Base-by-base conservation (phyloP, 37 sponge, comb jelly and placozoan species). In the Beroe forskalii region DNA sequence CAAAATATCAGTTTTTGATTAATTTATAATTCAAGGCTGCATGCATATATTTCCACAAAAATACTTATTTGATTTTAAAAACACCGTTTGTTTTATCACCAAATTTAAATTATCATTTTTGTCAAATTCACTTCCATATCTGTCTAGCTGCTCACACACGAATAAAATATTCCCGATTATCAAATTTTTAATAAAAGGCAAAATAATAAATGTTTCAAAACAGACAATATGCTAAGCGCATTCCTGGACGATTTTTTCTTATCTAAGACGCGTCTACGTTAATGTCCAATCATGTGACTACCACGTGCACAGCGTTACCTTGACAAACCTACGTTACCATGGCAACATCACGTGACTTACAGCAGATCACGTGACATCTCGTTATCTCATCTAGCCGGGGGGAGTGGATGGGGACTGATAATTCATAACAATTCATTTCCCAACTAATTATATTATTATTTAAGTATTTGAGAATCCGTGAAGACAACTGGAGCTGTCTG, bases 341-440 rank as follows among this genome's bases (percentile, higher is more conserved):
- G 55, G 12, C 55, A 27, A 69, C 38, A 32, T 36, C 72, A 36
- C 38, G 17, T 69, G 72, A 36, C 8, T 32, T 69, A 20, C 20
- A 63, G 23, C 38, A 2, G 37, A 36, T 12, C 72, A 69, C 72
- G 72, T 69, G 72, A 36, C 38, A 33, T 69, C 32, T 69, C 14
- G 37, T 69, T 69, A 69, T 69, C 72, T 32, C 33, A 12, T 35
- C 4, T 69, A 3, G 72, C 39, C 19, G 72, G 66, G 31, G 66
- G 25, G 25, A 37, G 72, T 32, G 72, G 72, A 36, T 37, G 9
- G 38, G 32, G 72, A 36, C 72, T 80, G 86, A 80, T 80, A 80
- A 80, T 80, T 40, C 55, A 44, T 12, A 80, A 80, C 86, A 80
- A 80, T 80, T 80, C 86, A 80, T 80, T 80, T 80, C 72, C 72